phyloP scores from a whole-genome alignment of 2,797 vertebrate genomes.

The Macrochelys suwanniensis region DNA sequence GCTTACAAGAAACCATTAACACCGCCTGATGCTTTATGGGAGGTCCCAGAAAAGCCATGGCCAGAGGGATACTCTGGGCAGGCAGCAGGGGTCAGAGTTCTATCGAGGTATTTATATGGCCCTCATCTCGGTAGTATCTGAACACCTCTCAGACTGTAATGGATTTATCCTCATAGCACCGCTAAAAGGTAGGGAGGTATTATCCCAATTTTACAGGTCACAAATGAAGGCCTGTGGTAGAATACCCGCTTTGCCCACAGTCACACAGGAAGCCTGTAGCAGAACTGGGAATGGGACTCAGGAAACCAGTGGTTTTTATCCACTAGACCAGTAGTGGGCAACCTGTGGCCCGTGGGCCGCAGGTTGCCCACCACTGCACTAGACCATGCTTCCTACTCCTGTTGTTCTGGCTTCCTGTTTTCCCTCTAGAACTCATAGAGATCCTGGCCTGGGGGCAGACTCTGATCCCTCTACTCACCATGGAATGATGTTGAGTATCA shows the following conservation, averaged over 20 bases:
- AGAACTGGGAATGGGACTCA: neutral
- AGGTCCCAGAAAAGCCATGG: neutral
- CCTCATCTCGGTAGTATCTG: neutral
- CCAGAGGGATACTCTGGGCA: neutral
- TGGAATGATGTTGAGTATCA: neutral
- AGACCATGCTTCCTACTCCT: neutral
- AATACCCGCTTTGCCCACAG: neutral
- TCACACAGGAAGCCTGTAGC: neutral
- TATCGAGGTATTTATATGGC: neutral
- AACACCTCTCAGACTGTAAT: neutral
- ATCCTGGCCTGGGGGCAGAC: neutral
- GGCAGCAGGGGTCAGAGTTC: neutral
- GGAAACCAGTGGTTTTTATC: neutral
- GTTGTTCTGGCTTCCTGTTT: conserved; percentile 29
- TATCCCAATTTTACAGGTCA: neutral
- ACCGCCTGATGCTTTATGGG: neutral
- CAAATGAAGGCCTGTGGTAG: neutral
- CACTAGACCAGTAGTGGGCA: neutral
- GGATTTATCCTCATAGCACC: neutral
- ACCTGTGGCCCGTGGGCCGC: too few species aligned
- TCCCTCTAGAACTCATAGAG: conserved; percentile 18
- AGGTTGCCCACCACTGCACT: neutral
- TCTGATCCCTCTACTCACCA: neutral
- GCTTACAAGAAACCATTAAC: neutral
- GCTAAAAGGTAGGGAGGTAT: neutral